Percentiles rank a stretch among this genome's conserved stretches.
These are phyloP conservation scores for Tortrix viridana DNA, from an alignment of 2,888 invertebrate species.

Conservation along the genomic window DNA sequence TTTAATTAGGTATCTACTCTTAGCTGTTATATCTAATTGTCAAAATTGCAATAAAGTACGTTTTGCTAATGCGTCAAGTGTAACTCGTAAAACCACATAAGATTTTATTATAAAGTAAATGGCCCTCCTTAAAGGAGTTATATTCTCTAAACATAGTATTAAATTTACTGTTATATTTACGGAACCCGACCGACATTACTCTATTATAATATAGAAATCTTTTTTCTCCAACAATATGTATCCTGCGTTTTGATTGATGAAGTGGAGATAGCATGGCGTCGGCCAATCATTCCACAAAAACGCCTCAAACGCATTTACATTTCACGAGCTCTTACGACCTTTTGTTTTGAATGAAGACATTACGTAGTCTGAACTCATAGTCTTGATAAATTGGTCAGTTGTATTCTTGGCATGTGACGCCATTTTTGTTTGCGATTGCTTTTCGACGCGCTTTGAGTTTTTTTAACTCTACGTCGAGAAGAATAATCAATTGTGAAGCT, in stretches of 20 bases:
- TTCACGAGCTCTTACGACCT: conserved; percentile 10
- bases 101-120: no score
- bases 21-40: no score
- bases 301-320: neutral
- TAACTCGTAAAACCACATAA: no score
- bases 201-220: conserved; percentile 54
- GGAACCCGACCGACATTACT: conserved; percentile 18
- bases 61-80: no score
- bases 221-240: conserved; percentile 67
- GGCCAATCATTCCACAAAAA: conserved; percentile 36
- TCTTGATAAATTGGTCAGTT: conserved; percentile 69
- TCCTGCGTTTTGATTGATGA: conserved; percentile 80
- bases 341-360: conserved; percentile 44
- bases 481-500: conserved; percentile 15
- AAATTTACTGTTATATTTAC: neutral
- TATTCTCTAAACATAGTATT: no score
- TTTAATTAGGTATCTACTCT: no score
- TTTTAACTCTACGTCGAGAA: conserved; percentile 29
- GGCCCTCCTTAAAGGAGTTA: no score
- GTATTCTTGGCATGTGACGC: conserved; percentile 62
- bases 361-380: conserved; percentile 64
- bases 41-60: no score
- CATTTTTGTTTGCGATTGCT: conserved; percentile 62
- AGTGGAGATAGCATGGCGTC: conserved; percentile 67
- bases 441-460: conserved; percentile 46